These are phyloP conservation scores for Colostygia pectinataria DNA, from an alignment of 2,888 invertebrate species.

Conservation along the genomic window DNA sequence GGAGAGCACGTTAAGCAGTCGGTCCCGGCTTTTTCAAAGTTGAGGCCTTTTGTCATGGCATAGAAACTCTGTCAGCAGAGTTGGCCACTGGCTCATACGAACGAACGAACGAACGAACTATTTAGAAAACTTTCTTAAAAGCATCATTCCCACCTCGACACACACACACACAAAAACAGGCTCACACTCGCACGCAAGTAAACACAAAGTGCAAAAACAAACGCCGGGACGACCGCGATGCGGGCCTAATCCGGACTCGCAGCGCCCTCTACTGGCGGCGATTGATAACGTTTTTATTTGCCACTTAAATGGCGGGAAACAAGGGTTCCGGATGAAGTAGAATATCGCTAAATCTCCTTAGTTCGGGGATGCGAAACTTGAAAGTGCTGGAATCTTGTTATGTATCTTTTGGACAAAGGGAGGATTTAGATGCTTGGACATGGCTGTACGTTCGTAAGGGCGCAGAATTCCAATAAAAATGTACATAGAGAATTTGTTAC, in stretches of 20 bases:
- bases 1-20: no score
- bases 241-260: slow-evolving; percentile 43
- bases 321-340: slow-evolving; percentile 46
- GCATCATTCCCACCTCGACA: background rate
- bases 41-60: no score
- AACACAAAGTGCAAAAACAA: slow-evolving; percentile 36
- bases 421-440: slow-evolving; percentile 23
- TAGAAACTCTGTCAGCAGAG: no score
- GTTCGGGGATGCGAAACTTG: slow-evolving; percentile 35
- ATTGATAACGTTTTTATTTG: slow-evolving; percentile 65
- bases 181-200: background rate
- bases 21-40: no score
- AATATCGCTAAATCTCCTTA: slow-evolving; percentile 48
- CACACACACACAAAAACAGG: slow-evolving; percentile 1
- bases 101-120: no score
- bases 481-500: no score
- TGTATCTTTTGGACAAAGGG: slow-evolving; percentile 29
- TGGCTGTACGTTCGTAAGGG: slow-evolving; percentile 5
- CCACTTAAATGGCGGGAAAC: slow-evolving; percentile 53
- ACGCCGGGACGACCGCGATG: slow-evolving; percentile 38
- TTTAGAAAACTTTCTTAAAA: no score
- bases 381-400: slow-evolving; percentile 34
- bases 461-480: background rate
- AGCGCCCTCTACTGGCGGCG: slow-evolving; percentile 41
- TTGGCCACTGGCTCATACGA: no score